Evolutionary conservation across 2,888 invertebrate species (phyloP).

Genomic region (Cryptocephalus moraei): DNA sequence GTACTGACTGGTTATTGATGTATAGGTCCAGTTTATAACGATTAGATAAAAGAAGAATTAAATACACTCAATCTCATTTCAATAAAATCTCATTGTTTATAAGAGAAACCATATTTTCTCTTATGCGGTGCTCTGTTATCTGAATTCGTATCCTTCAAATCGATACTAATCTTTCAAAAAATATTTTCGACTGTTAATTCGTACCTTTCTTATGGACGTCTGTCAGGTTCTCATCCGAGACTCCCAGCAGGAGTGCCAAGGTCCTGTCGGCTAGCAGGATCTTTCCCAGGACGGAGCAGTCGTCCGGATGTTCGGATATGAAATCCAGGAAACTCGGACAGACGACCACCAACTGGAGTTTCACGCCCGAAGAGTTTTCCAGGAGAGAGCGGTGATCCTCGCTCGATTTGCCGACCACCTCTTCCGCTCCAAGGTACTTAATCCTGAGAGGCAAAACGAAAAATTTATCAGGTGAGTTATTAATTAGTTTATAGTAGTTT

Average conservation of each 20-base stretch:
- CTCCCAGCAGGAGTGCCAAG: slow-evolving; percentile 71
- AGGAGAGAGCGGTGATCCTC: slow-evolving; percentile 42
- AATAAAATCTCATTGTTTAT: too few relatives aligned
- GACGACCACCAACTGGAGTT: slow-evolving; percentile 69
- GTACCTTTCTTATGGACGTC: slow-evolving; percentile 59
- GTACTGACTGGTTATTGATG: too few relatives aligned
- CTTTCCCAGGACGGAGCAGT: slow-evolving; percentile 44
- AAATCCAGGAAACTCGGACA: slow-evolving; percentile 65
- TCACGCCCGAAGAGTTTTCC: slow-evolving; percentile 52
- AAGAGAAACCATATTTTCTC: too few relatives aligned
- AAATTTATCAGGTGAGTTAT: not conserved
- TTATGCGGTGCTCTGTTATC: too few relatives aligned
- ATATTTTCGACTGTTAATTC: not conserved
- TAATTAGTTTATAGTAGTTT: too few relatives aligned
- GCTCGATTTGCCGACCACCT: slow-evolving; percentile 41
- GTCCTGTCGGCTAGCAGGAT: slow-evolving; percentile 61
- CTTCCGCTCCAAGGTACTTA: slow-evolving; percentile 64
- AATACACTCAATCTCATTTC: too few relatives aligned
- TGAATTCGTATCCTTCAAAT: too few relatives aligned
- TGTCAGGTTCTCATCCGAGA: slow-evolving; percentile 60
- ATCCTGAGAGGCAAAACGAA: slow-evolving; percentile 45
- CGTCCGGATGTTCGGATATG: slow-evolving; percentile 45
- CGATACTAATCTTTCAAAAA: too few relatives aligned
- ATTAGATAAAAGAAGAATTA: too few relatives aligned
- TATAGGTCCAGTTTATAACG: too few relatives aligned